phyloP scores from a whole-genome alignment of 2,888 invertebrate species.

The Ennomos erosarius region DNA sequence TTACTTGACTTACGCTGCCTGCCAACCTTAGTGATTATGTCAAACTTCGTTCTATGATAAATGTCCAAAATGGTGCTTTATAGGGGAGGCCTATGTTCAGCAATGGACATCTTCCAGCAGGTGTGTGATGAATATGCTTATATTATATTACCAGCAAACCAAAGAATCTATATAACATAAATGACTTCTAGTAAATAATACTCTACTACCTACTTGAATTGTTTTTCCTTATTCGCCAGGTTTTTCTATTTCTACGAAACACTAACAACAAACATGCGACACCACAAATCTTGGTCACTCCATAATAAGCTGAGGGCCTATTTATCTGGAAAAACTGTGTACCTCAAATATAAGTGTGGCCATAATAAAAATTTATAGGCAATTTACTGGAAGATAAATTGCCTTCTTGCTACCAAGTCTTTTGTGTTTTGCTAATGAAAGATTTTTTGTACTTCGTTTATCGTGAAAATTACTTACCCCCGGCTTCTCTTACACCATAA shows the following conservation, averaged over 20 bases:
- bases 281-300: slow-evolving; percentile 62
- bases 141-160: no score
- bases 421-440: slow-evolving; percentile 80
- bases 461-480: slow-evolving; percentile 15
- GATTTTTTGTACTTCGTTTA: slow-evolving; percentile 39
- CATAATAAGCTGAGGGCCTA: slow-evolving; percentile 69
- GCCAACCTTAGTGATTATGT: no score
- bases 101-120: no score
- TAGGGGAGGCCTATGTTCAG: no score
- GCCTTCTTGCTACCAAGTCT: slow-evolving; percentile 61
- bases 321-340: slow-evolving; percentile 75
- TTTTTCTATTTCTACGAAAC: slow-evolving; percentile 20
- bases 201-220: no score
- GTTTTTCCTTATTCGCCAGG: not conserved
- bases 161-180: no score
- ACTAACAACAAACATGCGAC: slow-evolving; percentile 34
- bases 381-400: slow-evolving; percentile 77
- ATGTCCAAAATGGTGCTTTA: no score
- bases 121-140: no score
- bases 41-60: no score
- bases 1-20: no score
- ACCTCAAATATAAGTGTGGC: slow-evolving; percentile 78
- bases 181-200: no score
- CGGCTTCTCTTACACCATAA: no score
- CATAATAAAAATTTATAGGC: slow-evolving; percentile 83